Base-by-base conservation (phyloP, 2,113 vertebrate species). In the Perca fluviatilis region DNA sequence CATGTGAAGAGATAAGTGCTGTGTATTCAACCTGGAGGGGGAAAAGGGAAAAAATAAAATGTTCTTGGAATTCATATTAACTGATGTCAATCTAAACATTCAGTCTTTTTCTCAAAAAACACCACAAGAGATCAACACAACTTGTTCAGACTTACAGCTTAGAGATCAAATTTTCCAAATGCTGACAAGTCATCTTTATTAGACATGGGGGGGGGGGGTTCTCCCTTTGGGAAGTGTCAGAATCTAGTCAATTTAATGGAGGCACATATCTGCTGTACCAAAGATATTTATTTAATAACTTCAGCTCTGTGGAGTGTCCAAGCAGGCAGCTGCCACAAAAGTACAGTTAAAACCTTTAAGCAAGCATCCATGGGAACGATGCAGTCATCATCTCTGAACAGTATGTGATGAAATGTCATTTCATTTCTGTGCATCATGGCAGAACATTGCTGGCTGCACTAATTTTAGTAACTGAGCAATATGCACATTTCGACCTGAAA, bases 211-310 rank as follows among this genome's bases (percentile, higher is more conserved):
- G 81, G 67, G 14, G 80, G 64, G 81, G 78, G 70, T 30, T 54
- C 49, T 80, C 69, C 78, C 90, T 27, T 51, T 16, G 62, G 77
- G 74, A 82, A 72, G 72, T 71, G 80, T 72, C 83, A 81, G 62
- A 87, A 85, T 74, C 57, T 16, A 79, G 65, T 79, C 81, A 66
- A 67, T 85, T 88, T 86, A 82, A 89, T 65, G 61, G 69, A 43
- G 58, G 18, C 46, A 36, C 60, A 74, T 74, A 77, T 73, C 88
- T 74, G 76, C 66, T 68, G 54, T 64, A 79, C 80, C 82, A 77
- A 71, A 70, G 67, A 90, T 69, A 87, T 74, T 84, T 51, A 74
- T 88, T 81, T 85, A 91, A 91, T 85, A 87, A 86, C 85, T 80
- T 58, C 63, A 63, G 51, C 74, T 88, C 70, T 49, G 79, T 57